Percentiles rank a stretch among this genome's conserved stretches.
Conservation (phyloP, 2,888 invertebrate genomes). For the Litoditis marina region DNA sequence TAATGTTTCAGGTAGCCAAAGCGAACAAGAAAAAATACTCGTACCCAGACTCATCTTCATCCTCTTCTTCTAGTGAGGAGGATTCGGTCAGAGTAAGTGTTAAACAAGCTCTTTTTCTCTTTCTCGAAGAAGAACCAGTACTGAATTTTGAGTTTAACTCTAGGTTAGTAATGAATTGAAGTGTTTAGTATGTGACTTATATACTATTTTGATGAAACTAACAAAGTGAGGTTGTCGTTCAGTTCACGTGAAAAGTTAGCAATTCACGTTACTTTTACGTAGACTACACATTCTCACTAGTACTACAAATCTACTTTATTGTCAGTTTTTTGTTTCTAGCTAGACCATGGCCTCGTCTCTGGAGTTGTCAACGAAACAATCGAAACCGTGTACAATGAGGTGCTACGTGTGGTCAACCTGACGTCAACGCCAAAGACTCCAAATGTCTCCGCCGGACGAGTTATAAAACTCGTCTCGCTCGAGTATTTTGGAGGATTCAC, state of each 20-base stretch:
- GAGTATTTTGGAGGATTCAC: constrained; percentile 59
- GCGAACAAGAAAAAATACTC: constrained; percentile 30
- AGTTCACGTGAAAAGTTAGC: no score
- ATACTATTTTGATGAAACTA: no score
- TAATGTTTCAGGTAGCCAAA: no score
- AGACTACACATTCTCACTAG: no score
- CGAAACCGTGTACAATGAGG: constrained; percentile 10
- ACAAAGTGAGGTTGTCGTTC: no score
- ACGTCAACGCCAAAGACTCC: not conserved
- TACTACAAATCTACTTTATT: not conserved
- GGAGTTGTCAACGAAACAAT: constrained; percentile 16
- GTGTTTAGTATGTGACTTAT: no score
- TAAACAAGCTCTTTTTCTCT: no score
- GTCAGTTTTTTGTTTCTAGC: not conserved
- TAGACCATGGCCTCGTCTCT: constrained; percentile 6
- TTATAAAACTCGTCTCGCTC: constrained; percentile 39
- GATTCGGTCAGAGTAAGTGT: not conserved
- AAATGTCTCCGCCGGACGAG: not conserved
- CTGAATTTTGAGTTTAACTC: no score
- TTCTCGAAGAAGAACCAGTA: no score
- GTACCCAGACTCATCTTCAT: constrained; percentile 23
- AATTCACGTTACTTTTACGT: no score
- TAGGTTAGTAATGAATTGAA: no score
- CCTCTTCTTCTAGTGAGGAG: constrained; percentile 27
- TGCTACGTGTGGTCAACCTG: no score